Percentiles rank a stretch among this genome's conserved stretches.
phyloP scores from a whole-genome alignment of 1,140 invertebrate genomes.

The Oscheius sp. region DNA sequence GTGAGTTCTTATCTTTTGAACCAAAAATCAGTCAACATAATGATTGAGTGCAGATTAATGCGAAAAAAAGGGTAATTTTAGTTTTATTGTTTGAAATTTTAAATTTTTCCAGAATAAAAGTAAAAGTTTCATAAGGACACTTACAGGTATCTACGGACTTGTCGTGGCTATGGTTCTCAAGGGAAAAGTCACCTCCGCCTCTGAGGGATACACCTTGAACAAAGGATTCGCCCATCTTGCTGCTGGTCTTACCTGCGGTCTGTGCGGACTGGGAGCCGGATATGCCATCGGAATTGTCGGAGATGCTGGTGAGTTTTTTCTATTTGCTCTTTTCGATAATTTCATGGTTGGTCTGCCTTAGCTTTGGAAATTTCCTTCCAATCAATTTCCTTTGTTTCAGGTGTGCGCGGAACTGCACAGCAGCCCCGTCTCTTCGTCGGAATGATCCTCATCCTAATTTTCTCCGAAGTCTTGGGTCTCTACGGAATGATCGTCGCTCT shows the following conservation, averaged over 20 bases:
- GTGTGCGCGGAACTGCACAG: slow-evolving; percentile 95
- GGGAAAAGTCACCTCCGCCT: slow-evolving; percentile 57
- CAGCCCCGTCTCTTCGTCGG: slow-evolving; percentile 97
- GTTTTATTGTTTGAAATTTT: background rate
- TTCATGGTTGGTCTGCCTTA: background rate
- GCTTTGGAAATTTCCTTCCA: background rate
- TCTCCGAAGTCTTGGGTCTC: slow-evolving; percentile 77
- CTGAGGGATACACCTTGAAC: slow-evolving; percentile 74
- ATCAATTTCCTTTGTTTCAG: background rate
- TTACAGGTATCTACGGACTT: slow-evolving; percentile 59
- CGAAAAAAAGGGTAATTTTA: background rate
- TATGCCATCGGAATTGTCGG: slow-evolving; percentile 98
- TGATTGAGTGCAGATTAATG: background rate
- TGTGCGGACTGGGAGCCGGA: slow-evolving; percentile 92
- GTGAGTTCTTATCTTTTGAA: background rate
- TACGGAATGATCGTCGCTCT: slow-evolving; percentile 22
- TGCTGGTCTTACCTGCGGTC: slow-evolving; percentile 91
- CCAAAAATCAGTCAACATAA: background rate
- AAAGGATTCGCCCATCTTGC: slow-evolving; percentile 95
- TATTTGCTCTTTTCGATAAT: background rate
- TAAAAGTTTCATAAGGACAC: background rate
- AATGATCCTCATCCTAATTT: slow-evolving; percentile 99
- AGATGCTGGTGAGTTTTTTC: slow-evolving; percentile 72
- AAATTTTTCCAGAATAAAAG: background rate
- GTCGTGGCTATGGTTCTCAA: slow-evolving; percentile 60